Conservation (phyloP, 2,797 vertebrate species). For the Sparidentex hasta region DNA sequence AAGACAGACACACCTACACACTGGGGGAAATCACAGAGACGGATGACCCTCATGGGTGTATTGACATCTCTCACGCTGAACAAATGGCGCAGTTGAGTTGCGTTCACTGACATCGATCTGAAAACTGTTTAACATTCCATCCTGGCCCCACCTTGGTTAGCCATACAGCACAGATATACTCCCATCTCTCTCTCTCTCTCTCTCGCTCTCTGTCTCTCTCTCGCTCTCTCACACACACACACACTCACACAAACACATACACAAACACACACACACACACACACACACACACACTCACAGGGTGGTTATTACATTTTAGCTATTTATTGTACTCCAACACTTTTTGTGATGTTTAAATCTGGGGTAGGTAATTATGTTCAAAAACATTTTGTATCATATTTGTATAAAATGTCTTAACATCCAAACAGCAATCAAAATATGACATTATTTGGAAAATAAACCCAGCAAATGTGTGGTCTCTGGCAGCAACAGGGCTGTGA, state of each 20-base stretch:
- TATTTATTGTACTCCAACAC: slow-evolving; percentile 1
- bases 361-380: too few relatives aligned
- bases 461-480: too few relatives aligned
- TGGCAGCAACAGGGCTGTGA: too few relatives aligned
- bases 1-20: slow-evolving; percentile 65
- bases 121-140: slow-evolving; percentile 94
- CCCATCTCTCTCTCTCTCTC: slow-evolving; percentile 12
- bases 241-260: too few relatives aligned
- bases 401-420: too few relatives aligned
- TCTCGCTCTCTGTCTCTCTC: not conserved
- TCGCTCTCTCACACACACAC: not conserved
- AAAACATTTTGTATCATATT: not conserved
- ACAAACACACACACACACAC: slow-evolving; percentile 17
- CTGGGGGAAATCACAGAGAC: slow-evolving; percentile 95
- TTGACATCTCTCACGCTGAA: slow-evolving; percentile 98
- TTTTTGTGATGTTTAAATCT: slow-evolving; percentile 9
- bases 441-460: too few relatives aligned
- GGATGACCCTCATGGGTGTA: slow-evolving; percentile 97
- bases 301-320: slow-evolving; percentile 21
- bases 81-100: slow-evolving; percentile 98
- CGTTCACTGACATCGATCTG: slow-evolving; percentile 96
- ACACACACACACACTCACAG: slow-evolving; percentile 14
- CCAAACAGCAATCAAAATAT: too few relatives aligned
- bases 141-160: slow-evolving; percentile 88
- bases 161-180: slow-evolving; percentile 78